phyloP scores from a whole-genome alignment of 92 coral and sea anemone genomes.

The Blastomussa wellsi region DNA sequence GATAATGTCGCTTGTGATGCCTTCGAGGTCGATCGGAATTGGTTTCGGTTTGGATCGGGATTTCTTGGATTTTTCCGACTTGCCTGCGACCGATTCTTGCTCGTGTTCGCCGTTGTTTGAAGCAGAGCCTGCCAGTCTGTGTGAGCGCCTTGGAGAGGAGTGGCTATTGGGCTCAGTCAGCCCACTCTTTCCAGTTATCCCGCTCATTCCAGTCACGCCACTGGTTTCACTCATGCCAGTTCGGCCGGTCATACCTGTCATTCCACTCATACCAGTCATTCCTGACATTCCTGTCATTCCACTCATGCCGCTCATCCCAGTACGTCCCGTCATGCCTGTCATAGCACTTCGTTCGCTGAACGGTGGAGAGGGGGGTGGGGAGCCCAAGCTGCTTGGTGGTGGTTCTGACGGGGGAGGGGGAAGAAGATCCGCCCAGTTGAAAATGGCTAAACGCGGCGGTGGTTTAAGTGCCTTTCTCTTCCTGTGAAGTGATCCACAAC shows the following conservation, averaged over 20 bases:
- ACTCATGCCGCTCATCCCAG: conserved; percentile 82
- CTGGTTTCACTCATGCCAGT: conserved; percentile 62
- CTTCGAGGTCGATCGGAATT: conserved; percentile 94
- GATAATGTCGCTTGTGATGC: conserved; percentile 97
- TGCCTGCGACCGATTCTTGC: conserved; percentile 60
- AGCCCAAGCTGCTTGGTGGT: conserved; percentile 95
- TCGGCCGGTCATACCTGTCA: conserved; percentile 83
- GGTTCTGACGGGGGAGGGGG: conserved; percentile 99
- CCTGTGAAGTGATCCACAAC: conserved; percentile 63
- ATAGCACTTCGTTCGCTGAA: conserved; percentile 91
- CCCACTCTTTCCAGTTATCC: conserved; percentile 77
- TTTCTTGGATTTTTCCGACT: conserved; percentile 74
- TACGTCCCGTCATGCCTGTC: conserved; percentile 93
- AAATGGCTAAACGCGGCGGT: conserved; percentile 89
- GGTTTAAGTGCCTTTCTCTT: conserved; percentile 88
- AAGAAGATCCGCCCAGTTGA: conserved; percentile 97
- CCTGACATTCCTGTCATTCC: conserved; percentile 86
- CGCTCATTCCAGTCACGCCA: conserved; percentile 68
- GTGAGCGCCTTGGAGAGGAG: conserved; percentile 23
- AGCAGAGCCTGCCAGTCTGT: not conserved
- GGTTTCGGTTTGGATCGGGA: conserved; percentile 73
- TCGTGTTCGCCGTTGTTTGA: conserved; percentile 15
- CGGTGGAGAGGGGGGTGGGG: conserved; percentile 99
- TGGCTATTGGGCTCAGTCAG: conserved; percentile 43
- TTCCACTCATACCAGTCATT: conserved; percentile 52